Evolutionary conservation across 2,888 invertebrate genomes (phyloP), one percentile per base, ranked within the genome.

Genomic region (Andrena fulva): DNA sequence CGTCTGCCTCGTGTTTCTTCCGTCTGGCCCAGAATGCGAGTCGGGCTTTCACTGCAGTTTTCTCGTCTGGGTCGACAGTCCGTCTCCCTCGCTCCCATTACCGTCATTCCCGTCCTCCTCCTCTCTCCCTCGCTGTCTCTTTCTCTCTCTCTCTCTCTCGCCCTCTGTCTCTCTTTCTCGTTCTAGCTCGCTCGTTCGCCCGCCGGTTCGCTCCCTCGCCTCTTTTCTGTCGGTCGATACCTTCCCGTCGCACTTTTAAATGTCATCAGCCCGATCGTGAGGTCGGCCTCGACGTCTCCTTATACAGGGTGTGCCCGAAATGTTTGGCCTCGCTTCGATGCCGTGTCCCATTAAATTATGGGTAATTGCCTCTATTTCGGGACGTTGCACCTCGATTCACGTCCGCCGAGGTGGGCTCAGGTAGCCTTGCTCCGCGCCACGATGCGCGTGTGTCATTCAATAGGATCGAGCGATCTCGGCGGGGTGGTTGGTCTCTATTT

Each of bases 21-120:
- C 92, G 91, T 90, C 91, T 91, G 92, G 91, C 91, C 91, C 91
- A 92, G 92, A 92, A 92, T 91, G 91, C 89, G 89, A 91, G 87
- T 84, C 89, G 89, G 90, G 92, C 92, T 92, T 92, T 92, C 92
- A 92, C 92, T 92, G 90, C 89, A 91, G 91, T 91, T 91, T 91
- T 91, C 91, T 91, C 91, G 92, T 91, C 91, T 91, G 91, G 90
- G 87, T 91, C 91, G 91, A 84, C 85, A 84, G 85, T 85, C 87
- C 27, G 20, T 72, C 84, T 82, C 73, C 76, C 79, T 82, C 77
- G 64, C 70, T 74, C 81, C 71, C 74, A 27, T 70, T 64, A 59
- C 71, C 52, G 72, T 80, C 52, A 42, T 54, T 59, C 54, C 54
- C 56, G 56, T 50, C 70, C 42, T 60, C 52, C 62, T 76, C 35